phyloP scores from a whole-genome alignment of 2,797 vertebrate genomes.

The Halcyon leucocephala region DNA sequence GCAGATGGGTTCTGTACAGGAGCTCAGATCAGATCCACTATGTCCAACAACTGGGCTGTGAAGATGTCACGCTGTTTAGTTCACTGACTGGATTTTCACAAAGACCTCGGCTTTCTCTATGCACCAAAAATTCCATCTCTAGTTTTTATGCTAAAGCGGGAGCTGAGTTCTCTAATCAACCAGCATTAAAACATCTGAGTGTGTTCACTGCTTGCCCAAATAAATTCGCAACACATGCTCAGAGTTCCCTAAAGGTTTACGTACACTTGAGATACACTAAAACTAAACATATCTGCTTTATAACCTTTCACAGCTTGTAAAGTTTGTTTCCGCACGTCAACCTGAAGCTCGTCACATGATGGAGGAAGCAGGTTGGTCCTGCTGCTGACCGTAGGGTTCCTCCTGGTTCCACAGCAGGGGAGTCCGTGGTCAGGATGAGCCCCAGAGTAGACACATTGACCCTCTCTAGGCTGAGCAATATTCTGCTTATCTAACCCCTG shows the following conservation, averaged over 20 bases:
- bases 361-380: neutral
- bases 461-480: neutral
- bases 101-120: neutral
- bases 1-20: neutral
- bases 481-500: neutral
- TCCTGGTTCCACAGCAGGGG: neutral
- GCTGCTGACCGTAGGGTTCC: neutral
- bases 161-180: neutral
- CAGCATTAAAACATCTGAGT: neutral
- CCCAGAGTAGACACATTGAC: rapidly evolving
- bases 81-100: neutral
- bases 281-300: too few relatives aligned
- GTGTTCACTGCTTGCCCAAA: neutral
- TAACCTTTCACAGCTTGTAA: too few relatives aligned
- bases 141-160: neutral
- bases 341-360: neutral
- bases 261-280: neutral
- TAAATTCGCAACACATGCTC: neutral
- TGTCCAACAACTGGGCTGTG: neutral
- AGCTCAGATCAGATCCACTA: neutral
- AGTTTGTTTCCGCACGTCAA: constrained; percentile 65
- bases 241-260: neutral
- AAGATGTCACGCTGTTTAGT: neutral
- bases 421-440: neutral
- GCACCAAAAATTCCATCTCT: neutral